phyloP scores from a whole-genome alignment of 2,113 vertebrate species.

The Pitta sordida region DNA sequence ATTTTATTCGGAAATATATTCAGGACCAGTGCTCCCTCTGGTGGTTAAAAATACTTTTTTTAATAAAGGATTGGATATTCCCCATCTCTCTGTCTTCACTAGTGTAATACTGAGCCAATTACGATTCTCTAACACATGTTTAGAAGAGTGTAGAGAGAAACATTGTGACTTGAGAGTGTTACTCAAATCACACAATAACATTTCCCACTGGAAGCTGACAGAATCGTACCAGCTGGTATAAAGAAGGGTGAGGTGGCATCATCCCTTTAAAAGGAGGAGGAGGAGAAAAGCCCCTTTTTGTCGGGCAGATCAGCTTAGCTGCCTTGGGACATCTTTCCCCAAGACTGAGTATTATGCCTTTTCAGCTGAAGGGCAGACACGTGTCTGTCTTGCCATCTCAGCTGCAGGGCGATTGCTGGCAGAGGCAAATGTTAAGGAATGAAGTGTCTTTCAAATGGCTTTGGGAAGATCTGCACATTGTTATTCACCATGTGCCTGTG shows the following conservation, averaged over 20 bases:
- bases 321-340: neutral
- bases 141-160: neutral
- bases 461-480: neutral
- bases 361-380: neutral
- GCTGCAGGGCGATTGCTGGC: neutral
- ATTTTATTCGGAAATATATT: slow-evolving; percentile 22
- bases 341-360: neutral
- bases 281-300: neutral
- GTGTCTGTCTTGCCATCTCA: neutral
- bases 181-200: rapidly evolving
- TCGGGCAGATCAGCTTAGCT: neutral
- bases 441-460: neutral
- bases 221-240: neutral
- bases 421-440: neutral
- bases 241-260: neutral
- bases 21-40: slow-evolving; percentile 23
- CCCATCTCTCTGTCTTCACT: neutral
- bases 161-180: neutral
- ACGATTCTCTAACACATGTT: neutral
- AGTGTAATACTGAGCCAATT: neutral
- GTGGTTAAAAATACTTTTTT: neutral
- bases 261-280: neutral
- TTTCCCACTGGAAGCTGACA: neutral
- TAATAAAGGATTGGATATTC: neutral
- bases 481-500: neutral